phyloP scores from a whole-genome alignment of 2,888 invertebrate genomes.

The Pristionchus fissidentatus region DNA sequence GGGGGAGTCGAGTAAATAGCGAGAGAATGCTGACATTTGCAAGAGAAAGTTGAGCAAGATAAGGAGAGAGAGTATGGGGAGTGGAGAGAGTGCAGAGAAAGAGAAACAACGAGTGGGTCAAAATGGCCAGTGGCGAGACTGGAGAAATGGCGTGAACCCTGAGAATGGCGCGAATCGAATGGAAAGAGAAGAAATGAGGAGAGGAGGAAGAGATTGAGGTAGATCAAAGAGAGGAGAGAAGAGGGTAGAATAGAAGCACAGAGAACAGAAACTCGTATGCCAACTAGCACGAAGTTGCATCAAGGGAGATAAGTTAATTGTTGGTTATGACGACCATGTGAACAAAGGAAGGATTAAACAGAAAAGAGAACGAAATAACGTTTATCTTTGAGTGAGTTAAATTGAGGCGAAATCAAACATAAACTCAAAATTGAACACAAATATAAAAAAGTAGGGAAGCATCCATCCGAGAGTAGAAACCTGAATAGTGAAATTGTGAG shows the following conservation, averaged over 20 bases:
- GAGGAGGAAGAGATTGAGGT: neutral
- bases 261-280: no score
- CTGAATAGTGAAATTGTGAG: no score
- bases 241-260: neutral
- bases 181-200: neutral
- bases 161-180: slow-evolving; percentile 33
- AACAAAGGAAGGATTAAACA: neutral
- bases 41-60: neutral
- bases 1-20: neutral
- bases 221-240: neutral
- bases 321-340: no score
- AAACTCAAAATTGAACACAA: no score
- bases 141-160: slow-evolving; percentile 4
- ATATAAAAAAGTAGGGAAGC: no score
- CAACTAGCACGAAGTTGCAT: neutral
- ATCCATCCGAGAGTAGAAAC: no score
- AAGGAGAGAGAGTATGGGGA: slow-evolving; percentile 13
- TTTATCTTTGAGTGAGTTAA: no score
- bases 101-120: no score
- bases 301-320: no score
- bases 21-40: slow-evolving; percentile 1
- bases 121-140: slow-evolving; percentile 26
- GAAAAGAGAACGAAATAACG: no score
- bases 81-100: neutral
- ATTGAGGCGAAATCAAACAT: no score